Evolutionary conservation across 2,888 invertebrate species (phyloP).

Genomic region (Drosophila ezoana): DNA sequence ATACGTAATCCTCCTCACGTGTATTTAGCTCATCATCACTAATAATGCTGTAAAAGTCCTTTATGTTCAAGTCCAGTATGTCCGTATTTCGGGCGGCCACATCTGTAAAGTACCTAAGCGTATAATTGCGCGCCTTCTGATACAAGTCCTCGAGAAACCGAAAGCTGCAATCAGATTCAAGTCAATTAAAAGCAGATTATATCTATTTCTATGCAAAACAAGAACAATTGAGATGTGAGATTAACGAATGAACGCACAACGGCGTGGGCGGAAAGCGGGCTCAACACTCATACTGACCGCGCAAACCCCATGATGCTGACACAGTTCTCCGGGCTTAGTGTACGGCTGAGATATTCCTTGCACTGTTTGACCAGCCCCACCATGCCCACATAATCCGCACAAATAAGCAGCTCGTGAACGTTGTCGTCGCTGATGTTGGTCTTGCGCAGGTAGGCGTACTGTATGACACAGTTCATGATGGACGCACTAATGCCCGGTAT

Average conservation of each 20-base stretch:
- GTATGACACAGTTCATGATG: constrained; percentile 91
- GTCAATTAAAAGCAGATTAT: constrained; percentile 59
- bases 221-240: not conserved
- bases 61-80: constrained; percentile 89
- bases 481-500: constrained; percentile 92
- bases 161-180: constrained; percentile 65
- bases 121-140: constrained; percentile 88
- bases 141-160: constrained; percentile 86
- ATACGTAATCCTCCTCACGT: constrained; percentile 94
- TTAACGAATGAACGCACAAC: not conserved
- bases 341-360: constrained; percentile 90
- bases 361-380: constrained; percentile 92
- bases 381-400: constrained; percentile 95
- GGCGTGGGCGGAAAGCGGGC: too few species aligned
- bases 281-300: constrained; percentile 84
- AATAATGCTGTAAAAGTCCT: constrained; percentile 91
- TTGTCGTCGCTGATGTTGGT: constrained; percentile 91
- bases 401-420: constrained; percentile 92
- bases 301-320: constrained; percentile 94
- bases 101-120: constrained; percentile 91
- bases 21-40: constrained; percentile 94
- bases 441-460: constrained; percentile 93
- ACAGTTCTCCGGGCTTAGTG: constrained; percentile 91
- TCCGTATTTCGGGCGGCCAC: constrained; percentile 91
- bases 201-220: not conserved